phyloP scores from a whole-genome alignment of 2,113 vertebrate species.

The Heptranchias perlo region DNA sequence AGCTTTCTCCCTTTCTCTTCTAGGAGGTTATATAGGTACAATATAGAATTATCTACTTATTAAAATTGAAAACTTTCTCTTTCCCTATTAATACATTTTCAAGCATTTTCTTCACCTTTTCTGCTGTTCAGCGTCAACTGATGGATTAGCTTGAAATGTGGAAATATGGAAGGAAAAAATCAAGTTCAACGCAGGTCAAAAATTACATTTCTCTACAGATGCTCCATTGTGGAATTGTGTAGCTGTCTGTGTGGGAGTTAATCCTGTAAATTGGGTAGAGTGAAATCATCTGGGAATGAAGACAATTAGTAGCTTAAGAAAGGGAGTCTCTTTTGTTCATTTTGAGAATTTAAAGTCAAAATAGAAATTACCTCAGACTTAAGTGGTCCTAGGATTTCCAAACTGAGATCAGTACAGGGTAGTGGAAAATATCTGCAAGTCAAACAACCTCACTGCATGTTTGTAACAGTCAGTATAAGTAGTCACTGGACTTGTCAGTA shows the following conservation, averaged over 20 bases:
- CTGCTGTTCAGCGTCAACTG: background rate
- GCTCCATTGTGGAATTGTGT: background rate
- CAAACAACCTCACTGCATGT: too few species aligned
- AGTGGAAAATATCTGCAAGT: too few species aligned
- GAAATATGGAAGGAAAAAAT: background rate
- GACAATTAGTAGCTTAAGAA: background rate
- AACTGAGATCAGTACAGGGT: too few species aligned
- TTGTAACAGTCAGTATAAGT: background rate
- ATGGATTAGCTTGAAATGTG: background rate
- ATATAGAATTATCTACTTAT: background rate
- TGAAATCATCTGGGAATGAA: background rate
- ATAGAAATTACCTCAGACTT: too few species aligned
- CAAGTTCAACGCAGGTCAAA: background rate
- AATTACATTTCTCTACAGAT: background rate
- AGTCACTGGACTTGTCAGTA: background rate
- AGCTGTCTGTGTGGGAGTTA: too few species aligned
- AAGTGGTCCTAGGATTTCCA: too few species aligned
- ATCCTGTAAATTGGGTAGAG: background rate
- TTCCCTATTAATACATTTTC: background rate
- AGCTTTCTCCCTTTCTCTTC: background rate
- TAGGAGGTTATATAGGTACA: background rate
- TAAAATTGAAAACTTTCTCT: background rate
- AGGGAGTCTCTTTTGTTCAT: background rate
- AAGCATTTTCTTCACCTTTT: background rate
- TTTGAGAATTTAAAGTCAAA: too few species aligned